Percentiles rank a stretch among this genome's conserved stretches.
These are phyloP conservation scores for Calameuta idolon DNA, from an alignment of 2,888 invertebrate species.

Conservation along the genomic window DNA sequence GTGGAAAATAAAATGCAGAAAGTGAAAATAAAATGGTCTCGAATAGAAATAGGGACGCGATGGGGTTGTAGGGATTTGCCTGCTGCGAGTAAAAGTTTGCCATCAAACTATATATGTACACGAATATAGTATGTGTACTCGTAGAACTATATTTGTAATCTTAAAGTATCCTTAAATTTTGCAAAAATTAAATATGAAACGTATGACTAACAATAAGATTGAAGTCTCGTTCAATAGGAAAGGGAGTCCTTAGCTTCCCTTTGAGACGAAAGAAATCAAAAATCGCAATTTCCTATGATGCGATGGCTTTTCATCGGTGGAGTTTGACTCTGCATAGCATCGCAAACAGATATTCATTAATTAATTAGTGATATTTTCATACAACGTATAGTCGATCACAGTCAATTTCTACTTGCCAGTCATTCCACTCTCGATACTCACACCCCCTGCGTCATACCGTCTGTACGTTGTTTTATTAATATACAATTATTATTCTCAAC, in stretches of 20 bases:
- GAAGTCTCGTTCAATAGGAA: neutral
- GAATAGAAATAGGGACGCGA: constrained; percentile 26
- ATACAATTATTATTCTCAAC: neutral
- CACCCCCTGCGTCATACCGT: neutral
- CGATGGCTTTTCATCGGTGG: neutral
- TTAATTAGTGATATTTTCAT: constrained; percentile 2
- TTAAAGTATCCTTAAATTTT: neutral
- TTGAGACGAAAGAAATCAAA: neutral
- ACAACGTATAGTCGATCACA: neutral
- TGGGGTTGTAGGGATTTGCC: constrained; percentile 39
- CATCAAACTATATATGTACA: neutral
- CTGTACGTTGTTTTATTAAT: neutral
- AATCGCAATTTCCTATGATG: neutral
- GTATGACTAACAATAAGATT: neutral
- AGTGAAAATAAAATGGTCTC: constrained; percentile 59
- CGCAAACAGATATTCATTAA: neutral
- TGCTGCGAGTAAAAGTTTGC: constrained; percentile 38
- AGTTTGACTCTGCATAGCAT: neutral
- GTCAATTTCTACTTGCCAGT: neutral
- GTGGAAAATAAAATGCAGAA: constrained; percentile 54
- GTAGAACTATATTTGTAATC: constrained; percentile 12
- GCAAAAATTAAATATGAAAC: neutral
- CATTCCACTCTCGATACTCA: neutral
- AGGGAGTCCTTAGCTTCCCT: neutral
- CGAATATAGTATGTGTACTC: neutral